These are phyloP conservation scores for Cassiopea xamachana DNA, from an alignment of 30 jellyfish, hydroid and myxozoan genomes.

Conservation along the genomic window DNA sequence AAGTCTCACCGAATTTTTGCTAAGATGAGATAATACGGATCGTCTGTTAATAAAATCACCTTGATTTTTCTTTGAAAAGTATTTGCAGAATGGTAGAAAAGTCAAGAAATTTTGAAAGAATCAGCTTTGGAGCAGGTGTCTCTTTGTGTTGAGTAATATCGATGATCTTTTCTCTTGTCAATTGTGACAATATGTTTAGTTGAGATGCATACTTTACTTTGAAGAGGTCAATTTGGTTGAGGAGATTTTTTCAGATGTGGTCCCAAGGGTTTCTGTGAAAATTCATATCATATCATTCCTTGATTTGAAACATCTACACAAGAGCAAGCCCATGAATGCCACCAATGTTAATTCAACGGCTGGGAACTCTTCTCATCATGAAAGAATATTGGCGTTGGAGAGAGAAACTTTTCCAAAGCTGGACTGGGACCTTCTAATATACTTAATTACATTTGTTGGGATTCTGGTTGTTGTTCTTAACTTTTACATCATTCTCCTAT, in stretches of 20 bases:
- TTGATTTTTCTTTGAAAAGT: neutral
- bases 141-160: neutral
- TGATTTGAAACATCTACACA: neutral
- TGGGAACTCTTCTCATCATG: neutral
- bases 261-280: neutral
- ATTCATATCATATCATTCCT: neutral
- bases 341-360: neutral
- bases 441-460: constrained; percentile 1
- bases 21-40: neutral
- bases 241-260: neutral
- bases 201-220: too few species aligned
- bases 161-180: neutral
- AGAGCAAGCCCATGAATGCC: neutral
- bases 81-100: neutral
- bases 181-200: too few species aligned
- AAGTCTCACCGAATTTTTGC: neutral
- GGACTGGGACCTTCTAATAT: neutral
- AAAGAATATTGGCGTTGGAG: neutral
- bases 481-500: constrained; percentile 20
- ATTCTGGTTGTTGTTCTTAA: neutral
- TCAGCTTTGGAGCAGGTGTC: neutral
- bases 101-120: neutral
- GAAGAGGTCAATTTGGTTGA: neutral
- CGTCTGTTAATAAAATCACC: neutral
- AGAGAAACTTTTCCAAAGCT: neutral